Base-by-base conservation (phyloP, 2,888 invertebrate species). In the Apamea monoglypha region DNA sequence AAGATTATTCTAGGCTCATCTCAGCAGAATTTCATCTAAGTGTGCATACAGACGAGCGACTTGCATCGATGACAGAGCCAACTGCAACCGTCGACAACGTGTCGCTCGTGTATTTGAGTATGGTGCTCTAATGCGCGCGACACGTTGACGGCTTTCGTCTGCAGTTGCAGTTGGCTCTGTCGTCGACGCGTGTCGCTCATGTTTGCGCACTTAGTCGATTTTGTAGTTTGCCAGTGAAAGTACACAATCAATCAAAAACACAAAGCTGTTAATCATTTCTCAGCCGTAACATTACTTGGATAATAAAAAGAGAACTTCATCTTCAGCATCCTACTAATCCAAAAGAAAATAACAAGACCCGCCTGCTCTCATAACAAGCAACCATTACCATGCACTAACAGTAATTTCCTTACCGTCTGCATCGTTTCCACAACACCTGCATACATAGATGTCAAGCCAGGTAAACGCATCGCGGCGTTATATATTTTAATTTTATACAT, bases 401-500 rank as follows among this genome's bases (percentile, higher is more conserved):
- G 74, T 85, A 74, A 85, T 82, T 72, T 85, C 81, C 67, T 68
- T 61, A 44, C 71, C 72, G 53, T 84, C 84, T 78, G 87, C 80
- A 79, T 29, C 53, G 63, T 70, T 68, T 50, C 74, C 47, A 73
- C 72, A 67, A 74, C 64, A 71, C 73, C 59, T 71, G 86, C 82
- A 87, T 64, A 79, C 72, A 84, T 75, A 81, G 87, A 77, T 81
- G 88, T 85, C 85, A 88, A 64, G 74, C 72, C 88, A 86, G 84
- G 89, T 87, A 78, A 84, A 89, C 83, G 85, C 84, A 89, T 90
- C 89, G 89, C 79, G 87, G 84, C 89, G 90, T 89, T 92, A 92
- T 91, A 91, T 92, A 93, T 92, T 93, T 92, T 92, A 94, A 94
- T 93, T 93, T 91, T 92, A 92, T 91, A 91, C 91, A 90, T 91